Base-by-base conservation (phyloP, 1,140 invertebrate species). In the Rhagoletis pomonella region DNA sequence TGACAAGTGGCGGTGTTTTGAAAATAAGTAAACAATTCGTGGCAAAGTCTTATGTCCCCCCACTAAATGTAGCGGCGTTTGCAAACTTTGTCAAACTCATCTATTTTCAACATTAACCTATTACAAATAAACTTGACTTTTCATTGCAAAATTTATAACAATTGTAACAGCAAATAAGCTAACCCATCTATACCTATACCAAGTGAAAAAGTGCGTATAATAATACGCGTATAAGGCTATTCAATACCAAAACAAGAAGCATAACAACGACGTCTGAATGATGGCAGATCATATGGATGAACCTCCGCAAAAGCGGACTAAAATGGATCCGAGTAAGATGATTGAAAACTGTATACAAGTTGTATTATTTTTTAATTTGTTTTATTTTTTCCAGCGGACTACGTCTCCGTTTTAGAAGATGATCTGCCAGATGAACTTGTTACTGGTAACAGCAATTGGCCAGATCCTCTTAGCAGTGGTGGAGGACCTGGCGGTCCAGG, bases 241-340 rank as follows among this genome's bases (percentile, higher is more conserved):
- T 59, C 3, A 85, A 85, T 85, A 85, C 44, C 47, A 85, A 55
- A 65, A 39, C 39, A 84, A n/a, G 47, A 44, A 87, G 14, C 7
- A 64, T 39, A 67, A 85, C 10, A 85, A 88, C 59, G 84, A 85
- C 19, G 6, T 88, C 69, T 90, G 58, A 88, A 92, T 92, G 90
- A 98, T 97, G 97, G 96, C 97, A 94, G 98, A 98, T 96, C 97
- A 98, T 95, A 95, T 98, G 94, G 97, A 97, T 93, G 97, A 99
- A 95, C 97, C 97, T 95, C 97, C 97, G 93, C 97, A 96, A 92
- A 98, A 99, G 95, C 96, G 97, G 95, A 96, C 96, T 91, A 98
- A 98, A 95, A 96, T 98, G 93, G 97, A 98, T 94, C 87, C 90
- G 87, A 88, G 91, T 92, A 59, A 92, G 89, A 73, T 14, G n/a